Conservation (phyloP, 2,888 invertebrate genomes). For the Pristionchus entomophagus region DNA sequence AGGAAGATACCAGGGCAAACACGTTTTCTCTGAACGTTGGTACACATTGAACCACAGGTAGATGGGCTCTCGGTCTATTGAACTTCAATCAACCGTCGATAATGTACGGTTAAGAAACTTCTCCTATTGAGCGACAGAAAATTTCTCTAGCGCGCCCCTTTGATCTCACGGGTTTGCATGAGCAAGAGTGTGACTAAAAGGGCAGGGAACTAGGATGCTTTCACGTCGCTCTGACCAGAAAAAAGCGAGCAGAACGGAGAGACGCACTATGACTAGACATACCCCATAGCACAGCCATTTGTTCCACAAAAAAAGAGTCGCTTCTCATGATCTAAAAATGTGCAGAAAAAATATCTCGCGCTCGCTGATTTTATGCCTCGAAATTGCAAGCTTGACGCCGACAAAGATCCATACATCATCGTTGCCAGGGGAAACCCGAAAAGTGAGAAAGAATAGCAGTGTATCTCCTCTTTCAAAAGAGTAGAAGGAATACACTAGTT, state of each 20-base stretch:
- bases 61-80: no score
- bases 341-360: no score
- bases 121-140: background rate
- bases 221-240: background rate
- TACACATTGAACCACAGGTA: no score
- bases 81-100: no score
- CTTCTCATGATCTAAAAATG: no score
- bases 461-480: no score
- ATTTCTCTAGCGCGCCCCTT: background rate
- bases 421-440: constrained; percentile 20
- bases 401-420: background rate
- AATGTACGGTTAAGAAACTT: background rate
- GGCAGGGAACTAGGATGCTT: background rate
- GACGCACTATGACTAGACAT: no score
- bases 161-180: background rate
- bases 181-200: background rate
- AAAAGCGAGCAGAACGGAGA: background rate
- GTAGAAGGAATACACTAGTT: background rate
- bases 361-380: background rate
- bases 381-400: background rate
- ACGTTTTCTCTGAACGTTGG: no score
- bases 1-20: no score
- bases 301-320: no score
- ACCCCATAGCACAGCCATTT: no score
- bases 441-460: no score